Conservation (phyloP, 2,797 vertebrate genomes). For the Acomys russatus region DNA sequence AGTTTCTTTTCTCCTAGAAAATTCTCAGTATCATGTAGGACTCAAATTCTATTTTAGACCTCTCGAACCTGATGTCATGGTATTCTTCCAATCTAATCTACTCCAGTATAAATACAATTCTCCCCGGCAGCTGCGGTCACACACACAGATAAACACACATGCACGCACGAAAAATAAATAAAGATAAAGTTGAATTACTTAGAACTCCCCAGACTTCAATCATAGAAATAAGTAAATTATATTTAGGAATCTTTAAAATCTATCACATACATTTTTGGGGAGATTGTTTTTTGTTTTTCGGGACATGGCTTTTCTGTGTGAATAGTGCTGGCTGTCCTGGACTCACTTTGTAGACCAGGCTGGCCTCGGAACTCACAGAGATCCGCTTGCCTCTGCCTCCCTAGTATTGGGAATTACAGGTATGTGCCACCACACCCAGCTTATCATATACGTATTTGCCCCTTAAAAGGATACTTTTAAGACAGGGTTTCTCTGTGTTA, state of each 20-base stretch:
- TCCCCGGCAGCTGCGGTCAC: neutral
- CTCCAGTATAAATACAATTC: neutral
- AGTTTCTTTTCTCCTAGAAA: slow-evolving; percentile 31
- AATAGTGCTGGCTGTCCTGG: too few relatives aligned
- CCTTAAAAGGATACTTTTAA: neutral
- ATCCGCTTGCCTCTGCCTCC: too few relatives aligned
- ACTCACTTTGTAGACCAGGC: too few relatives aligned
- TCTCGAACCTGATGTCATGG: neutral
- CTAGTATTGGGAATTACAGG: too few relatives aligned
- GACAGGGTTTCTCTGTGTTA: too few relatives aligned
- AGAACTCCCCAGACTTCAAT: slow-evolving; percentile 32
- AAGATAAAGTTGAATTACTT: neutral
- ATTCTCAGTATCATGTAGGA: slow-evolving; percentile 26
- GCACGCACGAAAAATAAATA: neutral
- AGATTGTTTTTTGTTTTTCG: too few relatives aligned
- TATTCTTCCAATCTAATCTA: neutral
- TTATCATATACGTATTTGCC: neutral
- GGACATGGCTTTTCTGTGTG: too few relatives aligned
- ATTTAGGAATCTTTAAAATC: neutral
- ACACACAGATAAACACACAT: neutral
- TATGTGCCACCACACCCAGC: too few relatives aligned
- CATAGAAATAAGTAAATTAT: neutral
- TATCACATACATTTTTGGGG: neutral
- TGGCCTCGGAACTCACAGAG: too few relatives aligned
- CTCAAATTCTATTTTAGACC: slow-evolving; percentile 43